These are phyloP conservation scores for Anhinga rufa DNA, from an alignment of 2,113 vertebrate species.

Conservation along the genomic window DNA sequence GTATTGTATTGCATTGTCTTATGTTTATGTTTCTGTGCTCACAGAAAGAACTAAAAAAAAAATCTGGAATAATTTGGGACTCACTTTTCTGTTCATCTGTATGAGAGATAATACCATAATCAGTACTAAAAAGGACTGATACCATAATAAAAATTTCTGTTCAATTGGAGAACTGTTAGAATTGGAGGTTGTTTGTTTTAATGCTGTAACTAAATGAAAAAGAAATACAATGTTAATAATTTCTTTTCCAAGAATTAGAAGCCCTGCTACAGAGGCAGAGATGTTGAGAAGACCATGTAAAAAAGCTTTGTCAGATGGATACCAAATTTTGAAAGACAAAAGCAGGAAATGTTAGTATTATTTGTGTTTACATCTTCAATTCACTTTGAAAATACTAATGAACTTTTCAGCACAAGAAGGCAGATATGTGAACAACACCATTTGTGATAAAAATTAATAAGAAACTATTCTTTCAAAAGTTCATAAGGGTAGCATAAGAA, in stretches of 20 bases:
- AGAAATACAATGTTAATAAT: neutral
- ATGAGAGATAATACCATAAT: neutral
- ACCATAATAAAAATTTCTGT: neutral
- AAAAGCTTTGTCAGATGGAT: neutral
- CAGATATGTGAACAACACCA: neutral
- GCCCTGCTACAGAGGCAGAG: neutral
- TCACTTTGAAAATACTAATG: neutral
- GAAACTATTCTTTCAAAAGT: neutral
- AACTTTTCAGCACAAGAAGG: neutral
- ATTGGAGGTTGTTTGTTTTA: neutral
- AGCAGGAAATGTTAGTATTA: neutral
- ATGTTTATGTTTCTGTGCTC: neutral
- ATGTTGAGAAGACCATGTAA: neutral
- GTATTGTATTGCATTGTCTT: neutral
- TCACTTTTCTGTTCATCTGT: neutral
- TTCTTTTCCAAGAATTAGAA: neutral
- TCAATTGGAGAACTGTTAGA: neutral
- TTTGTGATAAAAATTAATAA: neutral
- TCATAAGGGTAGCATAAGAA: neutral
- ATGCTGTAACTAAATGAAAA: neutral
- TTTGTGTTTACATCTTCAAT: neutral
- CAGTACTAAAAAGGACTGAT: neutral
- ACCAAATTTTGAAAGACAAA: neutral
- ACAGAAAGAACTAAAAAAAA: neutral
- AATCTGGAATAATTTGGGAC: neutral